These are phyloP conservation scores for Urocitellus parryii DNA, from an alignment of 2,113 vertebrate species.

Conservation along the genomic window DNA sequence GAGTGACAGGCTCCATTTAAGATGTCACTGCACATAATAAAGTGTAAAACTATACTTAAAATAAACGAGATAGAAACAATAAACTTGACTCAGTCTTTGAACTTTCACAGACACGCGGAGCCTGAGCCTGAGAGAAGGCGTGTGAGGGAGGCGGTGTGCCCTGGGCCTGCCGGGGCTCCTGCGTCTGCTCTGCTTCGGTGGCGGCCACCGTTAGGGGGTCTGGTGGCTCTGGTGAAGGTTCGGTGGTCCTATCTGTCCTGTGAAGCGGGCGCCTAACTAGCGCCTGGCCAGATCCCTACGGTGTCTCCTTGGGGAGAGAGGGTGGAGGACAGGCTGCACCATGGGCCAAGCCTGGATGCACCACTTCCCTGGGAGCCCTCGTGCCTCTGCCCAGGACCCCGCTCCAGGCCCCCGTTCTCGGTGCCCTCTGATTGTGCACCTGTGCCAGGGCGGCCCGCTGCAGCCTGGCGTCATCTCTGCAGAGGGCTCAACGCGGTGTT, in stretches of 20 bases:
- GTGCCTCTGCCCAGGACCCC: no score
- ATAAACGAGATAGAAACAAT: constrained; percentile 90
- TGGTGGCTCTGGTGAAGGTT: background rate
- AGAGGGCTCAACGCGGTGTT: constrained; percentile 8
- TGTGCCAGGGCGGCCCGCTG: background rate
- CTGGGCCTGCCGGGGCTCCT: background rate
- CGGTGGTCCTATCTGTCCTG: background rate
- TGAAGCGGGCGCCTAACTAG: background rate
- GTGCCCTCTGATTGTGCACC: background rate
- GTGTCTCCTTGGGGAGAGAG: background rate
- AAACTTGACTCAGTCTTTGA: constrained; percentile 87
- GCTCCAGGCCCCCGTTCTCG: fast-evolving
- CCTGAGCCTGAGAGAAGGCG: constrained; percentile 18
- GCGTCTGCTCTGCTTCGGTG: fast-evolving
- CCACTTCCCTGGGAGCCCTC: background rate
- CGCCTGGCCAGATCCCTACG: background rate
- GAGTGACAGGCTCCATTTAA: constrained; percentile 91
- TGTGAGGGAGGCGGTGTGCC: fast-evolving
- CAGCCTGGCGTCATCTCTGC: background rate
- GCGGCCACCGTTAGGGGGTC: background rate
- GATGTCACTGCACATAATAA: constrained; percentile 90
- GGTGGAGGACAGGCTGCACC: background rate
- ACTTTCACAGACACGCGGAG: constrained; percentile 77
- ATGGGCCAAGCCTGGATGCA: background rate
- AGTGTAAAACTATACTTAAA: constrained; percentile 91